These are phyloP conservation scores for Holothuria scabra DNA, from an alignment of 53 echinoderm and acorn worm species.

Conservation along the genomic window DNA sequence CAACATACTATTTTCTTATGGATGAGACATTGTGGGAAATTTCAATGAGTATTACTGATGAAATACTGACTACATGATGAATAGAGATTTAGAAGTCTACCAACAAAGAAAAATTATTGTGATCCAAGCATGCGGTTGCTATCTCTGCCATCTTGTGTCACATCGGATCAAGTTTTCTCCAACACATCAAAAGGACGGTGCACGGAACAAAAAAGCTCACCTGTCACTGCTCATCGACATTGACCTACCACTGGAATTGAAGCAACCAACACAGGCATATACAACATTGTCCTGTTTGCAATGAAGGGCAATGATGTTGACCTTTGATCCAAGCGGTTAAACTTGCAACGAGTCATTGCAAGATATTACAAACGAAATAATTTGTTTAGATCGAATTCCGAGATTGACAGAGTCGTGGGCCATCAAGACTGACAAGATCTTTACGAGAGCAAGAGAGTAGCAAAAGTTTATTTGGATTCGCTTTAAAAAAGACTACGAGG, in stretches of 20 bases:
- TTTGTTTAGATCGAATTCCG: conserved; percentile 44
- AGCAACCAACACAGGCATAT: conserved; percentile 18
- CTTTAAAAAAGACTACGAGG: no score
- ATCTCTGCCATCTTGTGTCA: conserved; percentile 30
- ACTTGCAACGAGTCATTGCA: conserved; percentile 7
- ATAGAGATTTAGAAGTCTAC: no score
- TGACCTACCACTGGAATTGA: not conserved
- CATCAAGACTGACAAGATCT: conserved; percentile 39
- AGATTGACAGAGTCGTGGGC: conserved; percentile 25
- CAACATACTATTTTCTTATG: no score
- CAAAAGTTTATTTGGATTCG: no score
- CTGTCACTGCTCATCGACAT: conserved; percentile 34
- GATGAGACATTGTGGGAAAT: no score
- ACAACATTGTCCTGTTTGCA: conserved; percentile 18
- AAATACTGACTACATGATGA: no score
- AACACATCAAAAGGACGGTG: not conserved
- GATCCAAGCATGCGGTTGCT: conserved; percentile 12
- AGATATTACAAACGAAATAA: conserved; percentile 40
- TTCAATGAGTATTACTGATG: no score
- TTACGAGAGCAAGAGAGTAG: not conserved
- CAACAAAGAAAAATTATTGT: no score
- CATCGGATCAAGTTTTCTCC: conserved; percentile 6
- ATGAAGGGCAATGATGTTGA: conserved; percentile 12
- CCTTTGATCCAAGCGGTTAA: conserved; percentile 35
- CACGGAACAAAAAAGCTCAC: conserved; percentile 19